Evolutionary conservation across 2,797 vertebrate species (phyloP).

Genomic region (Chlorospingus flavigularis): DNA sequence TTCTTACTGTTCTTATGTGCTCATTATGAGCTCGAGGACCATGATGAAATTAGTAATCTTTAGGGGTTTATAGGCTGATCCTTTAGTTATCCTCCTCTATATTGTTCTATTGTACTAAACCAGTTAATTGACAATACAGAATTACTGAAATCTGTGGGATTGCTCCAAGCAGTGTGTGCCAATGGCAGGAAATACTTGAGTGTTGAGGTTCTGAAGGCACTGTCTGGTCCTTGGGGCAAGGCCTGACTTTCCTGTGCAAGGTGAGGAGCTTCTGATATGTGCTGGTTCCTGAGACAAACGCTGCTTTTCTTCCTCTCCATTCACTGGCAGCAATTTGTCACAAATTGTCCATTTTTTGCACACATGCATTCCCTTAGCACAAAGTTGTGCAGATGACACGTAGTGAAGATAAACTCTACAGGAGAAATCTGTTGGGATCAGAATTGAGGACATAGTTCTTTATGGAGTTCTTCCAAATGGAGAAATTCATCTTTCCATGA

Average conservation of each 20-base stretch:
- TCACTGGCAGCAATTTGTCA: neutral
- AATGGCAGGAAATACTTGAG: neutral
- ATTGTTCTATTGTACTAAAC: neutral
- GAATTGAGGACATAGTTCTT: neutral
- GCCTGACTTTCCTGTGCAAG: neutral
- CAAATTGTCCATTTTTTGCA: neutral
- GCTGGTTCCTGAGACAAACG: neutral
- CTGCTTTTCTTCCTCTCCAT: neutral
- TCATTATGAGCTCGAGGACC: rapidly evolving
- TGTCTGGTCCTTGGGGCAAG: neutral
- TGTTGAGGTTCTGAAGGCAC: neutral
- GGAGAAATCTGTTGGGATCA: neutral
- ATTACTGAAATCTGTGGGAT: neutral
- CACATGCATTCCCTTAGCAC: neutral
- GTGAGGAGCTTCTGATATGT: neutral
- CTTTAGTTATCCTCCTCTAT: neutral
- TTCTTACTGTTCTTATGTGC: neutral
- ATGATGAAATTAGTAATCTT: neutral
- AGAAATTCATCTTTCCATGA: neutral
- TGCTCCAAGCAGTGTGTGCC: neutral
- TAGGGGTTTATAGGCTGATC: neutral
- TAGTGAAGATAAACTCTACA: neutral
- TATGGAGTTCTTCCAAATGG: neutral
- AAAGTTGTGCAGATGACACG: neutral
- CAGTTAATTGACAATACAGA: neutral